phyloP scores from a whole-genome alignment of 2,797 vertebrate species.

The Sebastes miniatus region DNA sequence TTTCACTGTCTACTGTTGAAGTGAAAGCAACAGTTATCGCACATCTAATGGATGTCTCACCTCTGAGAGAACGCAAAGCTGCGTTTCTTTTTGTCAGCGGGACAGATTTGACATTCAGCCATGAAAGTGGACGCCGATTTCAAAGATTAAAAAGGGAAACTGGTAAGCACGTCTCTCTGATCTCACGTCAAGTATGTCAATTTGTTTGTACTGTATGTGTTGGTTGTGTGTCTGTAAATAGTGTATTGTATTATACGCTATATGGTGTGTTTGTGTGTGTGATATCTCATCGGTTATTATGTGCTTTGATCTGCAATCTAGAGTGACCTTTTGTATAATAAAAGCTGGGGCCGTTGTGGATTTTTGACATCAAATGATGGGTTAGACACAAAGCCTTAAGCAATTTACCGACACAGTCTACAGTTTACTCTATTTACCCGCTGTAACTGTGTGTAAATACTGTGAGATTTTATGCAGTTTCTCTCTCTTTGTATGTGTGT shows the following conservation, averaged over 20 bases:
- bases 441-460: slow-evolving; percentile 20
- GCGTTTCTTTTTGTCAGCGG: slow-evolving; percentile 4
- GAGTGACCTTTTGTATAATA: slow-evolving; percentile 31
- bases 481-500: neutral
- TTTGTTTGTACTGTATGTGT: slow-evolving; percentile 4
- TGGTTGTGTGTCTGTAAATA: neutral
- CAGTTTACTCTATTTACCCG: slow-evolving; percentile 26
- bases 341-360: slow-evolving; percentile 5
- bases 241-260: neutral
- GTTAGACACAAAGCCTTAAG: slow-evolving; percentile 26
- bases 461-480: slow-evolving; percentile 13
- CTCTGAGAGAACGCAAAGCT: slow-evolving; percentile 14
- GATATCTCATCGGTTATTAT: neutral
- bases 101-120: slow-evolving; percentile 38
- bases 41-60: slow-evolving; percentile 37
- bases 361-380: slow-evolving; percentile 40
- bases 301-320: slow-evolving; percentile 18
- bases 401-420: slow-evolving; percentile 8
- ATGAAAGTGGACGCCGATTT: slow-evolving; percentile 44
- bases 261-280: neutral
- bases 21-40: slow-evolving; percentile 20
- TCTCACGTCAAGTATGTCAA: slow-evolving; percentile 18
- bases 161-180: slow-evolving; percentile 11
- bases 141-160: slow-evolving; percentile 34
- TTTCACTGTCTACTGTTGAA: slow-evolving; percentile 10